These are phyloP conservation scores for Drymonia ruficornis DNA, from an alignment of 2,888 invertebrate species.

Conservation along the genomic window DNA sequence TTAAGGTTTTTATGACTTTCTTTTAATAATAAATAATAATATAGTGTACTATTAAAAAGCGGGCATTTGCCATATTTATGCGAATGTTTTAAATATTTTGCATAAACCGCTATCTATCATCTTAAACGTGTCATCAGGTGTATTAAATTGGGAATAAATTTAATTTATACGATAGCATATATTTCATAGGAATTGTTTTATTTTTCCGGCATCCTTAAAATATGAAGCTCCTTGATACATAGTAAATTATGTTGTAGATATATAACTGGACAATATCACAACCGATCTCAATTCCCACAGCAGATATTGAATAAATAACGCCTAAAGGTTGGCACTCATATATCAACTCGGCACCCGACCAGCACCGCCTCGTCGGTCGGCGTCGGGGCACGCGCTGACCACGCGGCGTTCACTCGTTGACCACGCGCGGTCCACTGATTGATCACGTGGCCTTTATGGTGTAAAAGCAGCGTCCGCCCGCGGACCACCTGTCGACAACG, in stretches of 20 bases:
- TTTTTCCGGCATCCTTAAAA: constrained; percentile 2
- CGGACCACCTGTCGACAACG: too few relatives aligned
- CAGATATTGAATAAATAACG: too few relatives aligned
- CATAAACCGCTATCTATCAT: constrained; percentile 8
- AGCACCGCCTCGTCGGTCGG: too few relatives aligned
- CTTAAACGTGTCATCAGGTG: constrained; percentile 14
- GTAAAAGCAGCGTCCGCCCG: too few relatives aligned
- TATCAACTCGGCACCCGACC: too few relatives aligned
- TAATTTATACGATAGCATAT: not conserved
- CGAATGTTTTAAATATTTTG: constrained; percentile 12
- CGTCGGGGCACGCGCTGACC: too few relatives aligned
- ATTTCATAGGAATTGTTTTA: constrained; percentile 8
- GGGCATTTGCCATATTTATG: constrained; percentile 7
- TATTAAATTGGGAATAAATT: constrained; percentile 13
- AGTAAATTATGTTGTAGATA: not conserved
- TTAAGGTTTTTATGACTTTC: constrained; percentile 18
- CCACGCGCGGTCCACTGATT: too few relatives aligned
- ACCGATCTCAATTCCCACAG: too few relatives aligned
- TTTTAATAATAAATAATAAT: constrained; percentile 11
- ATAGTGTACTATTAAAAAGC: not conserved
- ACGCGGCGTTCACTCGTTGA: too few relatives aligned
- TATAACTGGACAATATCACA: too few relatives aligned
- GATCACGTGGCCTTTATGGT: too few relatives aligned
- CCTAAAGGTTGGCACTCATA: too few relatives aligned
- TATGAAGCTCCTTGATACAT: not conserved